These are phyloP conservation scores for Cebidichthys violaceus DNA, from an alignment of 2,113 vertebrate species.

Conservation along the genomic window DNA sequence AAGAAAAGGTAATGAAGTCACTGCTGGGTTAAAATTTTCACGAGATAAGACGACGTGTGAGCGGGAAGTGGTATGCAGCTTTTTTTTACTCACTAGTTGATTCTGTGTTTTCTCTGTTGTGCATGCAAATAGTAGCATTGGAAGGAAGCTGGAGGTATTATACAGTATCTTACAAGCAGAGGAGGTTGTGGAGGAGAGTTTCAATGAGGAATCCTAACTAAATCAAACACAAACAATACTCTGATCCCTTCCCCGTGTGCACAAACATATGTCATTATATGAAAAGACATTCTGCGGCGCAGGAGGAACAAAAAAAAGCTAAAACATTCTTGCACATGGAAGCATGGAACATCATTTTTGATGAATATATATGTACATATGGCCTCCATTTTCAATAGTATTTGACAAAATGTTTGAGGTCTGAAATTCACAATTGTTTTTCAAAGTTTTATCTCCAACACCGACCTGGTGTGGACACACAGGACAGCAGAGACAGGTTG, in stretches of 20 bases:
- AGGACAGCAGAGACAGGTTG: slow-evolving; percentile 31
- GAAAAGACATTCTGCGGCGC: slow-evolving; percentile 49
- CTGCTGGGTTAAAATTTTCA: slow-evolving; percentile 37
- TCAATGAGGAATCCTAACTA: slow-evolving; percentile 32
- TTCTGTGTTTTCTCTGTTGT: slow-evolving; percentile 62
- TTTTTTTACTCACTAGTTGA: slow-evolving; percentile 37
- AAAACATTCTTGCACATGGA: slow-evolving; percentile 35
- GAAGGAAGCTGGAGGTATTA: slow-evolving; percentile 82
- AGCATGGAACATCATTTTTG: slow-evolving; percentile 48
- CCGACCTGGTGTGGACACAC: slow-evolving; percentile 30
- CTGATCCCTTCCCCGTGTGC: slow-evolving; percentile 33
- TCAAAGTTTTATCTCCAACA: slow-evolving; percentile 37
- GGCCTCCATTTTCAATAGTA: slow-evolving; percentile 50
- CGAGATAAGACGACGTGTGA: slow-evolving; percentile 61
- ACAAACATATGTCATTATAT: slow-evolving; percentile 36
- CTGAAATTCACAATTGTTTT: slow-evolving; percentile 59
- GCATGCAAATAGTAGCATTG: slow-evolving; percentile 87
- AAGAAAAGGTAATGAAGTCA: slow-evolving; percentile 18
- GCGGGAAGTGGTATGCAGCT: slow-evolving; percentile 45
- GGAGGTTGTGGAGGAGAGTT: slow-evolving; percentile 12
- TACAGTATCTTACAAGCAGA: slow-evolving; percentile 92
- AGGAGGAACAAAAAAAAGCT: neutral
- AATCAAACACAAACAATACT: slow-evolving; percentile 46
- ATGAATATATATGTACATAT: slow-evolving; percentile 56
- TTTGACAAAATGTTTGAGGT: slow-evolving; percentile 57